These are phyloP conservation scores for Salvelinus fontinalis DNA, from an alignment of 2,113 vertebrate species.

Conservation along the genomic window DNA sequence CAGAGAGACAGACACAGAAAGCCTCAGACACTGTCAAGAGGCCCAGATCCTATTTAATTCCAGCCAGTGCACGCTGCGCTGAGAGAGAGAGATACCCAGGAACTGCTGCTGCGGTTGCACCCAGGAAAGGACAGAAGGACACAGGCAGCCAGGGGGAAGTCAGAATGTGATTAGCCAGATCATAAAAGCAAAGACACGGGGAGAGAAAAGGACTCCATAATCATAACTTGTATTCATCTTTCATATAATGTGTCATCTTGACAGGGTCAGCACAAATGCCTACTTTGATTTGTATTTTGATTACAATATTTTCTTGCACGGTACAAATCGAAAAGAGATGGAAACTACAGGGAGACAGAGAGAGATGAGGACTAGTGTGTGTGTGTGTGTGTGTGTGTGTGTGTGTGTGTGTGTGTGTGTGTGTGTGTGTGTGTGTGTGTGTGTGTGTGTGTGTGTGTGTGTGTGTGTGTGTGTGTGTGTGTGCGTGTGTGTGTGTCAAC, in stretches of 20 bases:
- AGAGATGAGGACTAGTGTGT: conserved; percentile 10
- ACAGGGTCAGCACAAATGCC: conserved; percentile 56
- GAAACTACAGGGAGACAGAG: conserved; percentile 15
- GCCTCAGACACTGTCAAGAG: conserved; percentile 63
- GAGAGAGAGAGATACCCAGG: conserved; percentile 23
- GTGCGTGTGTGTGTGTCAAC: not conserved
- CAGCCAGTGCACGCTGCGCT: conserved; percentile 57
- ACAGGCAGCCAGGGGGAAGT: conserved; percentile 65
- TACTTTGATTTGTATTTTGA: conserved; percentile 64
- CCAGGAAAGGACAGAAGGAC: conserved; percentile 61
- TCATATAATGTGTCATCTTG: conserved; percentile 55
- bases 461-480: not conserved
- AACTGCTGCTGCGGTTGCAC: conserved; percentile 34
- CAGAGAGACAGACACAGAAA: conserved; percentile 22
- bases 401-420: not conserved
- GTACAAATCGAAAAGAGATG: conserved; percentile 28
- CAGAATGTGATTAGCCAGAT: conserved; percentile 67
- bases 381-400: not conserved
- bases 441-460: not conserved
- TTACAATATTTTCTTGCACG: conserved; percentile 46
- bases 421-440: not conserved
- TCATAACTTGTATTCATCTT: conserved; percentile 60
- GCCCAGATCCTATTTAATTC: conserved; percentile 69
- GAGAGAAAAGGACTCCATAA: conserved; percentile 55
- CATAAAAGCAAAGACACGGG: conserved; percentile 67